Conservation (phyloP, 2,888 invertebrate genomes). For the Prionchulus punctatus region DNA sequence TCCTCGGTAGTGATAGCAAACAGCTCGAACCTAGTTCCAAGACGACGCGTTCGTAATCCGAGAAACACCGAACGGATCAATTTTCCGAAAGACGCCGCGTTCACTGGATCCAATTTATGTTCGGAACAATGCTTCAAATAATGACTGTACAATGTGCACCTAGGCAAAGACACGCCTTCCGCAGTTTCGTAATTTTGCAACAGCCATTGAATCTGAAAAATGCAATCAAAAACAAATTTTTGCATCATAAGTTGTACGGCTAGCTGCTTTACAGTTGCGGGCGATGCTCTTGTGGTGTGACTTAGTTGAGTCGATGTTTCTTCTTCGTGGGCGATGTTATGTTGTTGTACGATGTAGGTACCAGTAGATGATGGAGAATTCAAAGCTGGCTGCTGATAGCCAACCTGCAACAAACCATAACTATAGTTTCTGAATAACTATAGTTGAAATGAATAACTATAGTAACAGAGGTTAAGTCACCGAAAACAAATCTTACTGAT, state of each 20-base stretch:
- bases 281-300: constrained; percentile 65
- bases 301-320: constrained; percentile 41
- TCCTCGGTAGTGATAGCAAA: no score
- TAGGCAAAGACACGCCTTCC: constrained; percentile 75
- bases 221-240: constrained; percentile 9
- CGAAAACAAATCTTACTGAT: background rate
- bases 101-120: constrained; percentile 88
- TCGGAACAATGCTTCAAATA: constrained; percentile 76
- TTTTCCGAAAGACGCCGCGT: constrained; percentile 98
- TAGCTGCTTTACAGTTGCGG: constrained; percentile 87
- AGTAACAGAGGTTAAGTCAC: background rate
- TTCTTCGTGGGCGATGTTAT: background rate
- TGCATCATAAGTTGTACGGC: constrained; percentile 23
- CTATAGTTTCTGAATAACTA: background rate
- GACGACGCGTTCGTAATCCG: constrained; percentile 74
- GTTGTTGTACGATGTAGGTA: background rate
- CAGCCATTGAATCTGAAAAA: constrained; percentile 66
- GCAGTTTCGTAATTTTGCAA: constrained; percentile 95
- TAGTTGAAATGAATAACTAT: background rate
- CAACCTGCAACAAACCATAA: no score
- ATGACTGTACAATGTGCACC: constrained; percentile 89
- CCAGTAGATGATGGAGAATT: background rate
- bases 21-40: constrained; percentile 66
- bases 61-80: constrained; percentile 93
- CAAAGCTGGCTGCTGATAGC: no score